Evolutionary conservation across 2,113 vertebrate genomes (phyloP), one percentile per base, ranked within the genome.

Genomic region (Neotoma lepida): DNA sequence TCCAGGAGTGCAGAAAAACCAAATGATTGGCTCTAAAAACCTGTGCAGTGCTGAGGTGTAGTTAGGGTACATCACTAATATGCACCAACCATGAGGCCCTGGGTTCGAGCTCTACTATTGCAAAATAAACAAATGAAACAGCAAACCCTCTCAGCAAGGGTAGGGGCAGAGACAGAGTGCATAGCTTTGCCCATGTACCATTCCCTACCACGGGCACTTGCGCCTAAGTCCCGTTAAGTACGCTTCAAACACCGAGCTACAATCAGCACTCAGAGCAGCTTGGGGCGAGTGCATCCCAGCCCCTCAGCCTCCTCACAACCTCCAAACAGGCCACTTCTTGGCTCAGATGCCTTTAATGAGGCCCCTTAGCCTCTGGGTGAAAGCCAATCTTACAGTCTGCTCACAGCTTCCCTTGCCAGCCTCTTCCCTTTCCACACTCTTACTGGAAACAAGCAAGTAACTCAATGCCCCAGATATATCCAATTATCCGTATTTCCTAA

Each of bases 381-480:
- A 88, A 73, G 93, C 95, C 97, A 96, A 0, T 30, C 91, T 90
- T 70, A 88, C 85, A 93, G 58, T 94, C 91, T 95, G 89, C 71
- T 95, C 84, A 80, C 87, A 68, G 81, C 88, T 71, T 90, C 58
- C 70, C 58, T 90, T 85, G 90, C 70, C 91, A 95, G 89, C 28
- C 44, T 94, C 94, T 86, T 82, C 49, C 94, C 44, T 81, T 88
- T 78, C 84, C 28, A n/a, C 2, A 9, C 28, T 54, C 88, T 95
- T 56, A 86, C 85, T 96, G 81, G 91, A 97, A 96, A 93, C n/a
- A 89, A 86, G 84, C 49, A 87, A 86, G 93, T 81, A 91, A 97
- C 58, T 49, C 1, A 17, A 68, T 70, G 87, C 89, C 90, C 35
- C 22, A 46, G 92, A 90, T n/a, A 68, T 51, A 94, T 56, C 80